A percentile compares a stretch with the other conserved stretches of the same genome.
Evolutionary conservation across 2,888 invertebrate species (phyloP).

Genomic region (Diploptera punctata): DNA sequence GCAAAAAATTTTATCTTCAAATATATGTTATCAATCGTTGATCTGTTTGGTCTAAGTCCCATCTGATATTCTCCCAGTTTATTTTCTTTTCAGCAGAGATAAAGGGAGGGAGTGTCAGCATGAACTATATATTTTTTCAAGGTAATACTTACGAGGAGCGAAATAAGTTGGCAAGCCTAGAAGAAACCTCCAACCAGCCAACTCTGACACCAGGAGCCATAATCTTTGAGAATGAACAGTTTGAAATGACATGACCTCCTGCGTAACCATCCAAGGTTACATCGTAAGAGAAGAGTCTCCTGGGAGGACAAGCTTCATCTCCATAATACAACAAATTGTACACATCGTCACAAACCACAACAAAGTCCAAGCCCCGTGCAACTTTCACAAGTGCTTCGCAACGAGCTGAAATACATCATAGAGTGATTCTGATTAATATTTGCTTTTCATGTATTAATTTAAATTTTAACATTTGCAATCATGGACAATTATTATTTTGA

Average conservation of each 20-base stretch:
- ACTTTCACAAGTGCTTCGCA: conserved; percentile 52
- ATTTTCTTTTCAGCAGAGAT: too few relatives aligned
- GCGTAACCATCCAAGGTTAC: conserved; percentile 52
- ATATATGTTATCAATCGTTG: too few relatives aligned
- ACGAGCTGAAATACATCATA: too few relatives aligned
- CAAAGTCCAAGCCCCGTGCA: conserved; percentile 56
- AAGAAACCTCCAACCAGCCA: conserved; percentile 68
- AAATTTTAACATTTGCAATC: too few relatives aligned
- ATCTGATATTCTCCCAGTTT: too few relatives aligned
- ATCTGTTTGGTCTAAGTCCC: too few relatives aligned
- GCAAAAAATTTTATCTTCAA: too few relatives aligned
- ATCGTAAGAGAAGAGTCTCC: conserved; percentile 60
- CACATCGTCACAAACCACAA: conserved; percentile 67
- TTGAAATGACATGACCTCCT: conserved; percentile 66
- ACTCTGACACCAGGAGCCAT: conserved; percentile 67
- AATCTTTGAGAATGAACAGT: conserved; percentile 70
- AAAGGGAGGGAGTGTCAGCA: too few relatives aligned
- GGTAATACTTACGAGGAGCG: conserved; percentile 52
- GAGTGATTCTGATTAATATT: too few relatives aligned
- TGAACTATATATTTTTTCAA: too few relatives aligned
- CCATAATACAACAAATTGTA: conserved; percentile 65
- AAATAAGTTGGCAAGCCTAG: conserved; percentile 54
- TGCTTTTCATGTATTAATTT: too few relatives aligned
- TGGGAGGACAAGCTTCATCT: conserved; percentile 53
- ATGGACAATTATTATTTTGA: too few relatives aligned